A percentile compares a stretch with the other conserved stretches of the same genome.
Evolutionary conservation across 2,113 vertebrate species (phyloP).

Genomic region (Carassius auratus): DNA sequence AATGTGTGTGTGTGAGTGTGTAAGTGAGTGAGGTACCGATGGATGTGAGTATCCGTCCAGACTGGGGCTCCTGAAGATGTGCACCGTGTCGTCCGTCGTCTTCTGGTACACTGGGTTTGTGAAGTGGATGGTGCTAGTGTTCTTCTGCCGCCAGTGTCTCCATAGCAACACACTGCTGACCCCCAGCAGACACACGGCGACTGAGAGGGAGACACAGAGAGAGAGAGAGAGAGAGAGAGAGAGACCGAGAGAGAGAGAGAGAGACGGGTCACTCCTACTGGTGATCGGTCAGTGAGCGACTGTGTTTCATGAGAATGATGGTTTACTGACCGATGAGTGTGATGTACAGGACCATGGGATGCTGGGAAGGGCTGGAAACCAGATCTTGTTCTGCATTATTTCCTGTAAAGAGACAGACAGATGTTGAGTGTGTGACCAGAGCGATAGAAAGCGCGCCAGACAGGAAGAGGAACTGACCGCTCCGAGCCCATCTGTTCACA

Average conservation of each 20-base stretch:
- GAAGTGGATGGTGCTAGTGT: slow-evolving; percentile 89
- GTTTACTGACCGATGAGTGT: slow-evolving; percentile 77
- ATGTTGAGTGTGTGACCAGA: neutral
- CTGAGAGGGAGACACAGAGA: slow-evolving; percentile 61
- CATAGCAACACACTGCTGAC: slow-evolving; percentile 77
- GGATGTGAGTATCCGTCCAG: slow-evolving; percentile 84
- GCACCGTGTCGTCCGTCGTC: slow-evolving; percentile 84
- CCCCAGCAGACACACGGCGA: slow-evolving; percentile 69
- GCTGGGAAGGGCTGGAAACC: slow-evolving; percentile 47
- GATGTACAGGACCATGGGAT: slow-evolving; percentile 70
- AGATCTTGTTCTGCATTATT: slow-evolving; percentile 39
- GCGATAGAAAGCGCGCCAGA: neutral
- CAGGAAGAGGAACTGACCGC: neutral
- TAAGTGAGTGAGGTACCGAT: slow-evolving; percentile 68
- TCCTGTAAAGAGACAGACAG: slow-evolving; percentile 38
- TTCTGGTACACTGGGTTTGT: slow-evolving; percentile 93
- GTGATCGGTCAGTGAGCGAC: neutral
- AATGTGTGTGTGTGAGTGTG: neutral
- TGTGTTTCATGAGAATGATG: neutral
- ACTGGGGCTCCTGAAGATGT: slow-evolving; percentile 81
- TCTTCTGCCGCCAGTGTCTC: slow-evolving; percentile 84
- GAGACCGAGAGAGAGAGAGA: too few relatives aligned
- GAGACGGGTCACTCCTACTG: neutral
- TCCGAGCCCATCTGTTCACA: neutral
- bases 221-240: neutral